Base-by-base conservation (phyloP, 2,797 vertebrate species). In the Falco biarmicus region DNA sequence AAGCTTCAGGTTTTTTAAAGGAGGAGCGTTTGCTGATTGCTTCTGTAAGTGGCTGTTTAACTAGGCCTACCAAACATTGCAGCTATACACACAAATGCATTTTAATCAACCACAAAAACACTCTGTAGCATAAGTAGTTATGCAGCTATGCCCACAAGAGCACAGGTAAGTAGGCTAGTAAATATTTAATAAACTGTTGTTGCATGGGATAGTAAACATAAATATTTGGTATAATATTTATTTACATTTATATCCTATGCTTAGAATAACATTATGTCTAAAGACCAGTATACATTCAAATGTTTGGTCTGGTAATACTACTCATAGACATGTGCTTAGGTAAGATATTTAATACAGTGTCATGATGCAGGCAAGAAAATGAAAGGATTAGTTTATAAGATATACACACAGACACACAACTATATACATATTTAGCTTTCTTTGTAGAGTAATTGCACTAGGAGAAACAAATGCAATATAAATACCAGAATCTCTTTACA, bases 121-220 rank as follows among this genome's bases (percentile, higher is more conserved):
- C 74, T 92, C 84, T 15, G 43, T 79, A 92, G 80, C 88, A 24
- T 41, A 74, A 95, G 86, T 15, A 89, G 80, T 37, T 82, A 63
- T 13, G 13, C 74, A 90, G 81, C 81, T 68, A 21, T 89, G 81
- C 78, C 95, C 96, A 68, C 86, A 95, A 89, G 81, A 89, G 90
- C 76, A 71, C 88, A 96, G 96, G 95, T 96, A 96, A 77, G 90
- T 84, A 51, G 86, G 37, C 56, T 85, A 25, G 93, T 96, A 96
- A 97, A 96, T 97, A 96, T 96, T 97, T 97, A 78, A 95, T 96
- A 84, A 80, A 84, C 57, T 74, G 31, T 26, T 87, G 84, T 87
- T 95, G 41, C 64, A 90, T 37, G 34, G 84, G 66, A 54, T 87
- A 45, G 75, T 92, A 92, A 95, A 92, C 53, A 95, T 93, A 87